Base-by-base conservation (phyloP, 2,797 vertebrate species). In the Alfaro cultratus region DNA sequence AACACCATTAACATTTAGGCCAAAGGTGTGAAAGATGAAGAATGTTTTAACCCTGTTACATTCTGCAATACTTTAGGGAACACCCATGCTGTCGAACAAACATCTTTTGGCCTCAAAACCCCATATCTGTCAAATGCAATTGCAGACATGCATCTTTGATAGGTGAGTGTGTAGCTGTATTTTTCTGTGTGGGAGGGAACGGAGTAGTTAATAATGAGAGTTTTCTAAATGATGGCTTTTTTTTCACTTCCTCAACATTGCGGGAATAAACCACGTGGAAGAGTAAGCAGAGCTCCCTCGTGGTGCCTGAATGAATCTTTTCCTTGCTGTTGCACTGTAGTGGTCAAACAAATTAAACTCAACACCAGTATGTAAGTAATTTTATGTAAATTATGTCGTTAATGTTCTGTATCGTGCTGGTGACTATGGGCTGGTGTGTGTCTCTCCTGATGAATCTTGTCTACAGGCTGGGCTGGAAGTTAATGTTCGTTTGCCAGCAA, bases 281-380 rank as follows among this genome's bases (percentile, higher is more conserved):
- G 96, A 96, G 93, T 93, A 94, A 85, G 80, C 94, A 95, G 86
- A 89, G 91, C 88, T 96, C 95, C 89, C 95, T 95, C 15, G 91
- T 93, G 95, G 95, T 95, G 96, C 90, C 88, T 93, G 93, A 94
- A 90, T 92, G 89, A 96, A 96, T 97, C 95, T 96, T 95, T 97
- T 96, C 95, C 96, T 97, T 92, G 93, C 94, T 95, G 94, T 93
- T 94, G 91, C 94, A 95, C 94, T 89, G 93, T 96, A 94, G 94
- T 96, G 97, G 96, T 97, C 96, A 97, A 96, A 97, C 95, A 97
- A 97, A 98, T 98, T 97, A 95, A 97, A 98, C 97, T 97, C 95
- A 92, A 92, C 94, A 94, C 91, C 96, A 97, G 96, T 96, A 97
- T 97, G 97, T 96, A 96, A 96, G 96, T 97, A 96, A 97, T 98